phyloP scores from a whole-genome alignment of 1,140 invertebrate species.

The Formica selysi region DNA sequence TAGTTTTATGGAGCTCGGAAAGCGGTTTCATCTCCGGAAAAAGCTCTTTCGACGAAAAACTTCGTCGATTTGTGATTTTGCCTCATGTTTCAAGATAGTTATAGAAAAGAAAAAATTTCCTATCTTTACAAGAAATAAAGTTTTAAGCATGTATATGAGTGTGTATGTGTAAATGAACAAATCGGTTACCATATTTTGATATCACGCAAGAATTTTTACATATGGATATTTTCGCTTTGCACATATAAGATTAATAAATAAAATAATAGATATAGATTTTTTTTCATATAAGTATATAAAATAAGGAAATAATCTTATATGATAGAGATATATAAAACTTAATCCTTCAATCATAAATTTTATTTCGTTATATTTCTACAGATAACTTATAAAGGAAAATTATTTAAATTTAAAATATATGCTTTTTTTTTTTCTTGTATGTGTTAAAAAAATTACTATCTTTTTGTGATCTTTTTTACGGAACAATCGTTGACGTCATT shows the following conservation, averaged over 20 bases:
- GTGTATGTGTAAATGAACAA: background rate
- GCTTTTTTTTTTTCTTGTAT: background rate
- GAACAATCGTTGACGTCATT: background rate
- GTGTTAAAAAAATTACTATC: constrained; percentile 11
- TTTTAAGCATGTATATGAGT: background rate
- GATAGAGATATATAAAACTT: background rate
- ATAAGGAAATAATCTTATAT: background rate
- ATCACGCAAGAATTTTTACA: background rate
- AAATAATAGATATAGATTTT: background rate
- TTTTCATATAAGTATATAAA: background rate
- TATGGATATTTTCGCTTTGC: background rate
- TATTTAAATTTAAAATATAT: constrained; percentile 1
- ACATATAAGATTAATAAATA: background rate
- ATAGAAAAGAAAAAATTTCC: background rate
- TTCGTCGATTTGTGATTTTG: constrained; percentile 11
- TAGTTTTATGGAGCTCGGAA: constrained; percentile 3
- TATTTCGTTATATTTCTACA: background rate
- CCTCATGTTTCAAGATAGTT: no score
- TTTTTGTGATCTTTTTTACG: background rate
- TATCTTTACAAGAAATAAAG: background rate
- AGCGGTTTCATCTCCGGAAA: constrained; percentile 19
- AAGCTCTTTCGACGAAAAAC: constrained; percentile 12
- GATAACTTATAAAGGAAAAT: background rate
- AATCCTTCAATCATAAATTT: constrained; percentile 11
- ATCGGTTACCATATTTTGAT: background rate